Evolutionary conservation across 2,113 vertebrate genomes (phyloP).

Genomic region (Tapirus terrestris): DNA sequence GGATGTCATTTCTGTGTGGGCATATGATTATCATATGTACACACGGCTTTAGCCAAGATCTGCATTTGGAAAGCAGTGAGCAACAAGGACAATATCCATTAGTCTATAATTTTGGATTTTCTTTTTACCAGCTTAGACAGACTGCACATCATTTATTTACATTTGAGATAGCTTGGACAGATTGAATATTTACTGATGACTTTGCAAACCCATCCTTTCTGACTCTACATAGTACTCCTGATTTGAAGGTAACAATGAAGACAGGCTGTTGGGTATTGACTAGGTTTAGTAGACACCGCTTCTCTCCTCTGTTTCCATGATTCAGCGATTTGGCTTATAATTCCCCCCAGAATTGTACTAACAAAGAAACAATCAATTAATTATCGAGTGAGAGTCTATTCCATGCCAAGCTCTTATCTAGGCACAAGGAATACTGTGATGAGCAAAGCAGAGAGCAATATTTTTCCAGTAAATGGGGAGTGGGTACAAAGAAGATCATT

Average conservation of each 20-base stretch:
- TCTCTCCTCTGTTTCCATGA: neutral
- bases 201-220: neutral
- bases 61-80: conserved; percentile 60
- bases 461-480: neutral
- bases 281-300: neutral
- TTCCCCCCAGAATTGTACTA: neutral
- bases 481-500: neutral
- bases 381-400: neutral
- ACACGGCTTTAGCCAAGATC: conserved; percentile 8
- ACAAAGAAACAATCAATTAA: neutral
- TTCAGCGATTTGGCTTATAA: neutral
- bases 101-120: neutral
- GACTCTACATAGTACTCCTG: neutral
- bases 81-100: neutral
- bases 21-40: conserved; percentile 20
- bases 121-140: neutral
- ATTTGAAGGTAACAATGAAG: neutral
- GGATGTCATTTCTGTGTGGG: conserved; percentile 41
- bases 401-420: neutral
- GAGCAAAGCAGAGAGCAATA: neutral
- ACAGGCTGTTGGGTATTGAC: neutral
- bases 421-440: neutral
- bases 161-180: neutral
- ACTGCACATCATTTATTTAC: neutral
- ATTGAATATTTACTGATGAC: conserved; percentile 23